Percentiles rank a stretch among this genome's conserved stretches.
These are phyloP conservation scores for Cotesia chilonis DNA, from an alignment of 1,140 invertebrate genomes.

Conservation along the genomic window DNA sequence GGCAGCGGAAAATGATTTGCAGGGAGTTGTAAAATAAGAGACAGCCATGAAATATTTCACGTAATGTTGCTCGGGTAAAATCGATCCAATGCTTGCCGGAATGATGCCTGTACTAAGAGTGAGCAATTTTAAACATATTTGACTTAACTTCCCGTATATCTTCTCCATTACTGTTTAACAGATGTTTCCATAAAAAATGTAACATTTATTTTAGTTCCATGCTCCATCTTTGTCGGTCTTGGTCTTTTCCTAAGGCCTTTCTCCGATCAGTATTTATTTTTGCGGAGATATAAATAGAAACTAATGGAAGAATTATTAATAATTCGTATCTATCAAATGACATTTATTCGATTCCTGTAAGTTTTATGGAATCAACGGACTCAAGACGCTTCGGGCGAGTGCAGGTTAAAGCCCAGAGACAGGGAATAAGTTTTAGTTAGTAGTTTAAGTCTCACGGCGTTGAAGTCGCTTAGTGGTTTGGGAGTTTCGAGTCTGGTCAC, in stretches of 20 bases:
- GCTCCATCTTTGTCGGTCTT: no score
- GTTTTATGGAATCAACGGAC: background rate
- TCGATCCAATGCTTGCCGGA: slow-evolving; percentile 4
- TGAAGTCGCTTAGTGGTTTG: slow-evolving; percentile 27
- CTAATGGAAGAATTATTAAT: slow-evolving; percentile 20
- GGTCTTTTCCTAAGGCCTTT: no score
- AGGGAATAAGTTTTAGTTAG: slow-evolving; percentile 14
- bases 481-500: slow-evolving; percentile 29
- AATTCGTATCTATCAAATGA: slow-evolving; percentile 15
- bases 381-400: no score
- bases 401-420: slow-evolving; percentile 8
- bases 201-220: background rate
- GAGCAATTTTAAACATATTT: slow-evolving; percentile 8
- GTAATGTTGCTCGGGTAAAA: background rate
- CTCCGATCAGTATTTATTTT: background rate
- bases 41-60: slow-evolving; percentile 16
- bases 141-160: background rate
- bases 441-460: slow-evolving; percentile 24
- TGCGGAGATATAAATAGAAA: background rate
- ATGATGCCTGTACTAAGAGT: background rate
- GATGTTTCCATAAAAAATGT: slow-evolving; percentile 11
- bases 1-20: slow-evolving; percentile 14
- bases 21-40: background rate
- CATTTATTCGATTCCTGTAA: slow-evolving; percentile 8
- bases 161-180: slow-evolving; percentile 11